Evolutionary conservation across 2,888 invertebrate species (phyloP), one percentile per base, ranked within the genome.

Genomic region (Drosophila antonietae): DNA sequence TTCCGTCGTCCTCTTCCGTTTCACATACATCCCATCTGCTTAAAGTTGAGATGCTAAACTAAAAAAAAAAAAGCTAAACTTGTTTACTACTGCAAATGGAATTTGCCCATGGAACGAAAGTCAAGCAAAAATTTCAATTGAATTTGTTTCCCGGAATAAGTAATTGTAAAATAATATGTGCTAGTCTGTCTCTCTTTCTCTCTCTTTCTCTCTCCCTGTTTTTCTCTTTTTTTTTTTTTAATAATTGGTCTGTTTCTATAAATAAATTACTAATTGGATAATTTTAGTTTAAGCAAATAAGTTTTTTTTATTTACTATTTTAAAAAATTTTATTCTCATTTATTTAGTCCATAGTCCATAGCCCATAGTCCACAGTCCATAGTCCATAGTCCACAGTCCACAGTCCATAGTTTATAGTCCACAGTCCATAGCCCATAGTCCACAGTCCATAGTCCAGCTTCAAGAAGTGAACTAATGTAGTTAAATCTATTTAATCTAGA

Each of bases 1-100:
- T 65, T 78, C 65, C 71, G 56, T 59, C 55, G 77, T 59, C 69
- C 74, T 47, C 58, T 18, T 41, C 18, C 28, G 14, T 67, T 56
- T 58, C 39, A 23, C 49, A 28, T 15, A 15, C 9, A 62, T 57
- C 69, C 60, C 47, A 44, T 63, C 49, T 46, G 39, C 60, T 63
- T 55, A 46, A 57, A 41, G 23, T 18, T 18, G 6, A 3, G 3
- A 28, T 31, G 55, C 4, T 14, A 28, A 55, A 31, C 41, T 28
- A 51, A n/a, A 49, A 51, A 51, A 49, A 12, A n/a, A 49, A 49
- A 49, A n/a, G n/a, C 49, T 12, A 18, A 51, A 12, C 33, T 10
- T 51, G 49, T 51, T 51, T 51, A 18, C 51, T 51, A 33, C 12
- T 33, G 2, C 6, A 31, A 49, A 31, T 49, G 31, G 6, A 18